Evolutionary conservation across 1,140 invertebrate genomes (phyloP).

Genomic region (Dufourea novaeangliae): DNA sequence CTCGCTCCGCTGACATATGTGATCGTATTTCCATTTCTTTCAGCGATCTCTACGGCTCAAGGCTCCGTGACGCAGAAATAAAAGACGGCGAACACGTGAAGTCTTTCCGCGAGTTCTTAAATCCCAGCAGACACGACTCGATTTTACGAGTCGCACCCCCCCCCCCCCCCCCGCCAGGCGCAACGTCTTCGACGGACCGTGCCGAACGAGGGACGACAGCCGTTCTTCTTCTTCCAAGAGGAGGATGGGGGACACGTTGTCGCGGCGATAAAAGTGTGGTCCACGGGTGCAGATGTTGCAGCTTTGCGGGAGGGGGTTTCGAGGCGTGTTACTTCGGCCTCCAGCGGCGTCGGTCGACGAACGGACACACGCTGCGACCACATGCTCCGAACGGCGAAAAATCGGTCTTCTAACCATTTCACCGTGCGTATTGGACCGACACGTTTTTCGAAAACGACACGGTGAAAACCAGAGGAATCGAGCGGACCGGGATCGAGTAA

Average conservation of each 20-base stretch:
- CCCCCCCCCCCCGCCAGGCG: background rate
- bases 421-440: background rate
- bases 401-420: background rate
- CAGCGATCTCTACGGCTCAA: no score
- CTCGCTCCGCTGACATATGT: no score
- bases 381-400: constrained; percentile 1
- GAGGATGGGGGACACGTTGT: background rate
- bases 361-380: constrained; percentile 42
- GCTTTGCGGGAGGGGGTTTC: constrained; percentile 34
- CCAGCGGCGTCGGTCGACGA: constrained; percentile 2
- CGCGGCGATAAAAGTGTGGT: constrained; percentile 21
- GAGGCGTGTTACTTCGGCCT: background rate
- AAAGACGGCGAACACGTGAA: background rate
- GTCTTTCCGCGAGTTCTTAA: background rate
- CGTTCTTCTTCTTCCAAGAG: no score
- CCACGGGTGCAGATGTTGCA: constrained; percentile 36
- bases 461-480: background rate
- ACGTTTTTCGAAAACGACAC: constrained; percentile 34
- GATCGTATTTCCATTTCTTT: no score
- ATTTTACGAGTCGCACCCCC: background rate
- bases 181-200: background rate
- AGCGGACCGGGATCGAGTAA: constrained; percentile 7
- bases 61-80: background rate
- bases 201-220: background rate
- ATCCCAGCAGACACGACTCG: background rate